Percentiles rank a stretch among this genome's conserved stretches.
These are phyloP conservation scores for Sarcophaga carnaria DNA, from an alignment of 2,888 invertebrate genomes.

Conservation along the genomic window DNA sequence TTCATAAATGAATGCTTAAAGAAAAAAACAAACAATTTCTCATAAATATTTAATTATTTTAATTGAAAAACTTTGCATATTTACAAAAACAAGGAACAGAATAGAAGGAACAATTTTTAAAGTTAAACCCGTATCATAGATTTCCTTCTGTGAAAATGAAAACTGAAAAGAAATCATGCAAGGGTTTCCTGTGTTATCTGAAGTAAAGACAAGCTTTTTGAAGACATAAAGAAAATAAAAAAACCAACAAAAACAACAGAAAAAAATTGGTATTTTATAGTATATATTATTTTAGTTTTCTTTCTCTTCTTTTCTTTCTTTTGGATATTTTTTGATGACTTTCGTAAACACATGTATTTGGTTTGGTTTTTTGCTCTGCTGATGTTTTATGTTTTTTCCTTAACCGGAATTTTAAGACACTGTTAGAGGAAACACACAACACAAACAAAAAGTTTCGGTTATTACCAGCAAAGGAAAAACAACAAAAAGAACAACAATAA, in stretches of 20 bases:
- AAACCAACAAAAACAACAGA: no score
- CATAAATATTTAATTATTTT: constrained; percentile 64
- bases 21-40: neutral
- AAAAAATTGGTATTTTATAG: no score
- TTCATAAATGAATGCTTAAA: constrained; percentile 24
- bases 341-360: constrained; percentile 55
- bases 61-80: constrained; percentile 62
- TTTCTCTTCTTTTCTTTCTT: no score
- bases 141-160: neutral
- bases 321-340: constrained; percentile 30
- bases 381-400: neutral
- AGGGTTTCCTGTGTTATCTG: constrained; percentile 39
- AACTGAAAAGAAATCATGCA: constrained; percentile 46
- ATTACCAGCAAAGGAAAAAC: constrained; percentile 12
- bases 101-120: neutral
- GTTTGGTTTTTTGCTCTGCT: neutral
- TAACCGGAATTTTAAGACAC: constrained; percentile 7
- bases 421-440: neutral
- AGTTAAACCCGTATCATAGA: constrained; percentile 26
- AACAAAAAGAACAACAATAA: neutral
- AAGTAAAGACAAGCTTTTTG: constrained; percentile 11
- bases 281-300: no score
- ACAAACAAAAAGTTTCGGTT: constrained; percentile 15
- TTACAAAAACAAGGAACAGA: neutral
- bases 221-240: no score